Conservation (phyloP, 2,113 vertebrate species). For the Callocephalon fimbriatum region DNA sequence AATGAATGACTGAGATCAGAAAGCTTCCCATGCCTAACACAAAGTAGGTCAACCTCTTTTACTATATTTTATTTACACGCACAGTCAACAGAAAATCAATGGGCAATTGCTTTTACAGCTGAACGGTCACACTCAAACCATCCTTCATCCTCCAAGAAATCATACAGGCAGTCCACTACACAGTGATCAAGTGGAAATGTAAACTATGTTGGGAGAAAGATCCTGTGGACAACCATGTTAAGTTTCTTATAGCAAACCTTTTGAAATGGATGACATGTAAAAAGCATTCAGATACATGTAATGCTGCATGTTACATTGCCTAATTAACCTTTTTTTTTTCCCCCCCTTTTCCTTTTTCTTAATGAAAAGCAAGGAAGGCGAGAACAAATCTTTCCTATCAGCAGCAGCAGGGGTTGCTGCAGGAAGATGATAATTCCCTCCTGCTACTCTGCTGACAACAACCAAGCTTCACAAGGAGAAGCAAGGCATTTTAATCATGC, state of each 20-base stretch:
- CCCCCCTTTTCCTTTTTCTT: neutral
- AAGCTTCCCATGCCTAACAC: neutral
- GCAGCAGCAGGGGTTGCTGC: slow-evolving; percentile 59
- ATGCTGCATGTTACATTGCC: neutral
- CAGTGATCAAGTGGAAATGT: neutral
- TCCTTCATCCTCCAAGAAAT: neutral
- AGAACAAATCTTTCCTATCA: slow-evolving; percentile 59
- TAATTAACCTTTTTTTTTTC: slow-evolving; percentile 8
- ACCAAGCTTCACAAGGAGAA: slow-evolving; percentile 46
- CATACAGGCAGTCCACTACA: neutral
- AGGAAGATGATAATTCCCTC: slow-evolving; percentile 65
- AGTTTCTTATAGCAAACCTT: neutral
- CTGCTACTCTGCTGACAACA: slow-evolving; percentile 37
- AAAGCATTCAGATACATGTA: neutral
- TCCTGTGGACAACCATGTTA: neutral
- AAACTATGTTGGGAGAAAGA: neutral
- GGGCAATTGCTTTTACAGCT: neutral
- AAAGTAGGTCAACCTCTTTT: neutral
- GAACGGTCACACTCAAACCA: neutral
- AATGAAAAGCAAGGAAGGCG: slow-evolving; percentile 5
- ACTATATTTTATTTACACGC: neutral
- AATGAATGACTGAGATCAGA: neutral
- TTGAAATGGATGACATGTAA: neutral
- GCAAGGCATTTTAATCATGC: slow-evolving; percentile 29
- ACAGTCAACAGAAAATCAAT: neutral